A percentile compares a stretch with the other conserved stretches of the same genome.
These are phyloP conservation scores for Cremastinae sp. DNA, from an alignment of 2,888 invertebrate species.

Conservation along the genomic window DNA sequence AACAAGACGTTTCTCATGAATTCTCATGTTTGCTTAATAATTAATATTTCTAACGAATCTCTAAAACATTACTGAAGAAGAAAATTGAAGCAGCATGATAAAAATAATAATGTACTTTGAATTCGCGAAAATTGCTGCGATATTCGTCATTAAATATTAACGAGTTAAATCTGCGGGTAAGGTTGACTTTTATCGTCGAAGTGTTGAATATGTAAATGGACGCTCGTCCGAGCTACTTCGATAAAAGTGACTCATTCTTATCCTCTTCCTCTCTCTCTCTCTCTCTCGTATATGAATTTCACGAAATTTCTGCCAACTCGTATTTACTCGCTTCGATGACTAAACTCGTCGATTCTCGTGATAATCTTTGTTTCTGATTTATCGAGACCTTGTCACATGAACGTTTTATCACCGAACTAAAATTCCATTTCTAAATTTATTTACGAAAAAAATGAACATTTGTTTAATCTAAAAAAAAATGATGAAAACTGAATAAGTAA, in stretches of 20 bases:
- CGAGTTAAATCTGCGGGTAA: too few species aligned
- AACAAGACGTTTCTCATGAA: too few species aligned
- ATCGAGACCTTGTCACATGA: not conserved
- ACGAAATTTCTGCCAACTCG: conserved; percentile 39
- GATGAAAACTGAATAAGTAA: not conserved
- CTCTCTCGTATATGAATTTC: too few species aligned
- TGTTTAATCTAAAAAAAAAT: not conserved
- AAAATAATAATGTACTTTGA: too few species aligned
- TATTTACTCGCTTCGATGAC: conserved; percentile 38
- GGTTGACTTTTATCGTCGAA: too few species aligned
- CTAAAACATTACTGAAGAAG: too few species aligned
- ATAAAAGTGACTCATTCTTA: conserved; percentile 31
- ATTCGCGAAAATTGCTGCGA: too few species aligned
- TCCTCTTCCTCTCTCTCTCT: conserved; percentile 1
- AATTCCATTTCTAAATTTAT: not conserved
- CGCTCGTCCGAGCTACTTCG: conserved; percentile 3
- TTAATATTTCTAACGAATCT: too few species aligned
- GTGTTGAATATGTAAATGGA: too few species aligned
- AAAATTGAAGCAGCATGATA: too few species aligned
- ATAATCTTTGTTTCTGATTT: not conserved
- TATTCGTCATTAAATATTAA: too few species aligned
- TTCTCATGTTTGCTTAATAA: too few species aligned
- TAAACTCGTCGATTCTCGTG: conserved; percentile 20
- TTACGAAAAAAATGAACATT: not conserved
- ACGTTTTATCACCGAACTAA: not conserved